Evolutionary conservation across 2,113 vertebrate species (phyloP), one percentile per base, ranked within the genome.

Genomic region (Nyctereutes procyonoides): DNA sequence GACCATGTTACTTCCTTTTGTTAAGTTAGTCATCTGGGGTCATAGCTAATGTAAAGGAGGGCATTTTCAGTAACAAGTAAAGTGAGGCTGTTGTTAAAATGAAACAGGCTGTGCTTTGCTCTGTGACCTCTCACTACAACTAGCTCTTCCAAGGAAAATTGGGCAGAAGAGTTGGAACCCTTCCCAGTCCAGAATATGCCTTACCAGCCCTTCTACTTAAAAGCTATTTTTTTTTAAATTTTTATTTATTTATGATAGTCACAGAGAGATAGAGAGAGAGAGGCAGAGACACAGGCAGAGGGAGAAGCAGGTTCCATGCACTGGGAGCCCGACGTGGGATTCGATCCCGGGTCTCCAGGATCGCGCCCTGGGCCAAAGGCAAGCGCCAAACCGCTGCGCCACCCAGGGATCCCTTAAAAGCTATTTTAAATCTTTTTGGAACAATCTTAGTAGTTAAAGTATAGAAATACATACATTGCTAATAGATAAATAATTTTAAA

Each of bases 11-110:
- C 94, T 96, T 97, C 92, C 74, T 92, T 69, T 97, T 92, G 97
- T 93, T 96, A 88, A 88, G 71, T 63, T 71, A 88, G 81, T 58
- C 87, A 48, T 82, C 74, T 96, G 60, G 90, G 92, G 96, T 92
- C 89, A 85, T 22, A 90, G 76, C 93, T 94, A 94, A 95, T 96
- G 90, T 79, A 91, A 83, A 93, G 77, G 67, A 97, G 93, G 87
- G 67, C 74, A 69, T 91, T 87, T 77, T 95, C 93, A 93, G 90
- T 73, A 79, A 96, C 83, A 77, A 90, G 87, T 71, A 51, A 87
- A 96, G 85, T 80, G 71, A 95, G 87, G 24, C 84, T 96, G 96
- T 94, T 93, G 86, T 69, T 97, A 94, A 96, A 92, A 95, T 96
- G 95, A 96, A 97, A 91, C 92, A 90, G 96, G n/a, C 65, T 90